These are phyloP conservation scores for Cetonia aurata DNA, from an alignment of 2,888 invertebrate species.

Conservation along the genomic window DNA sequence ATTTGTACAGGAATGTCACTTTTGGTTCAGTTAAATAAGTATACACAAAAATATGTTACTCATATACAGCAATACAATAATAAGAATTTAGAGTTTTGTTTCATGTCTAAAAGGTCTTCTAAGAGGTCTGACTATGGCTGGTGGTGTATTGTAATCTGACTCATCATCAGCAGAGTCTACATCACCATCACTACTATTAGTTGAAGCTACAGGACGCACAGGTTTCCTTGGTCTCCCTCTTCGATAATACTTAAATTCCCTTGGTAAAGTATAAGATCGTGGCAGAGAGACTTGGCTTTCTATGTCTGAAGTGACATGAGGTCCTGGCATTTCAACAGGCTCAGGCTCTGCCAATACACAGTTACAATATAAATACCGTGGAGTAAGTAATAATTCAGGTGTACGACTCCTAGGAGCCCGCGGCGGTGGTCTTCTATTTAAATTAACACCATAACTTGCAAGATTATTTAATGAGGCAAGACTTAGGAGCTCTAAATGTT, in stretches of 20 bases:
- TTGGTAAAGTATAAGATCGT: constrained; percentile 85
- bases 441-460: constrained; percentile 64
- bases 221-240: constrained; percentile 70
- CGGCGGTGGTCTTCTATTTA: constrained; percentile 61
- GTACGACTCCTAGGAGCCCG: constrained; percentile 74
- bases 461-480: constrained; percentile 65
- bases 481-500: constrained; percentile 71
- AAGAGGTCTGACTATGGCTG: constrained; percentile 63
- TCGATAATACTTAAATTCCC: constrained; percentile 87
- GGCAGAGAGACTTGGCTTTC: constrained; percentile 86
- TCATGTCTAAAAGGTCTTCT: constrained; percentile 71
- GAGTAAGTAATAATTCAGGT: constrained; percentile 83
- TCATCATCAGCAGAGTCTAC: constrained; percentile 84
- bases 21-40: constrained; percentile 42
- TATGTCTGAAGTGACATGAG: constrained; percentile 73
- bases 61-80: constrained; percentile 3
- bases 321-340: constrained; percentile 58
- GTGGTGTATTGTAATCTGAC: constrained; percentile 64
- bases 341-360: constrained; percentile 63
- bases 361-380: constrained; percentile 76
- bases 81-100: constrained; percentile 62
- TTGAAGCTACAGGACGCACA: constrained; percentile 81
- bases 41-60: constrained; percentile 29
- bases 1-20: constrained; percentile 44
- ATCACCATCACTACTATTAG: constrained; percentile 89